A percentile compares a stretch with the other conserved stretches of the same genome.
Conservation (phyloP, 2,888 invertebrate species). For the Hymenopus coronatus region DNA sequence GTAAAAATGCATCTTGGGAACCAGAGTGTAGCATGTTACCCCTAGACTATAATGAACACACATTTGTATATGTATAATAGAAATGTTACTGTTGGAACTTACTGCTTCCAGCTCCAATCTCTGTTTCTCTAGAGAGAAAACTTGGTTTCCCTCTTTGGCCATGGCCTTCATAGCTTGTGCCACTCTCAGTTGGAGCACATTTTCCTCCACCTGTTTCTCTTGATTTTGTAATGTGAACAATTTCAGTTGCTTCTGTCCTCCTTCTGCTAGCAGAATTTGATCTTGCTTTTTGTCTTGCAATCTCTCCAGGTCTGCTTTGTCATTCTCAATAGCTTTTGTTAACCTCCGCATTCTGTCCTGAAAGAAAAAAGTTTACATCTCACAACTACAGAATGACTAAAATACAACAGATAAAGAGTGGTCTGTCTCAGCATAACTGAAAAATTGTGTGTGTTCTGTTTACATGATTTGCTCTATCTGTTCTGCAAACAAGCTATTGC, state of each 20-base stretch:
- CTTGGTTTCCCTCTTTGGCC: conserved; percentile 60
- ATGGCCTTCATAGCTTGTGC: conserved; percentile 64
- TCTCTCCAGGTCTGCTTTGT: conserved; percentile 18
- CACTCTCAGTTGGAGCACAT: conserved; percentile 58
- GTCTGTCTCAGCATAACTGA: no score
- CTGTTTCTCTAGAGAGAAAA: conserved; percentile 67
- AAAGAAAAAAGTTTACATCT: not conserved
- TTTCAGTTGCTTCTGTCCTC: conserved; percentile 56
- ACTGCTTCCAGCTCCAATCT: conserved; percentile 66
- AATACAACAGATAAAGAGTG: no score
- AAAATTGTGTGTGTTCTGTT: no score
- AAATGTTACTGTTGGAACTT: conserved; percentile 37
- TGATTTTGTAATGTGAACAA: conserved; percentile 50
- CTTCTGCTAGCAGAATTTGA: conserved; percentile 55
- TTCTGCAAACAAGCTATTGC: no score
- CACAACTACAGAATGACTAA: no score
- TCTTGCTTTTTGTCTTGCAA: conserved; percentile 54
- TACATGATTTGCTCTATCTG: no score
- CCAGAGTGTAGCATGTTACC: no score
- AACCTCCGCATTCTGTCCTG: conserved; percentile 30
- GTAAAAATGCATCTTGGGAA: no score
- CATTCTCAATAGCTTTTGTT: conserved; percentile 6
- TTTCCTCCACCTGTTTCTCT: conserved; percentile 44
- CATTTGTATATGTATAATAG: no score
- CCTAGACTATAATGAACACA: no score